Base-by-base conservation (phyloP, 1,140 invertebrate species). In the Catajapyx aquilonaris region DNA sequence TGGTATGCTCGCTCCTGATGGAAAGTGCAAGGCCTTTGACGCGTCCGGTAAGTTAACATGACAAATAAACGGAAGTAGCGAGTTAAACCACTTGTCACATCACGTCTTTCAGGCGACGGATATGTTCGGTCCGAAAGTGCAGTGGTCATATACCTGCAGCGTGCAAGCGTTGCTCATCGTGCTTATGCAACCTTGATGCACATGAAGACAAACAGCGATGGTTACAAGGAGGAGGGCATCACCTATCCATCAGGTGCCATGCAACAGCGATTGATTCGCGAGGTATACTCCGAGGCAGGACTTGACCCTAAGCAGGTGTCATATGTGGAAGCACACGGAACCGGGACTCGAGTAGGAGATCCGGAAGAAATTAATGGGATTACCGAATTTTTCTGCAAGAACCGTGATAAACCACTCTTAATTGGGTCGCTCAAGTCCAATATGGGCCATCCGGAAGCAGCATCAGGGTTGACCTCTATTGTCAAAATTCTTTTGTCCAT, bases 1-100 rank as follows among this genome's bases (percentile, higher is more conserved):
- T 2, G 75, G 70, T 45, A 96, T 97, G 86, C 66, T 96, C 41
- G 80, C 83, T 18, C 61, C 69, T 2, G 76, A 91, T 48, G 91
- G 90, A 22, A 70, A 65, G 48, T 96, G 90, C 60, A 91, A 87
- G 55, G 81, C 87, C 5, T 96, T 96, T 55, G 93, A 97, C 60
- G 67, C 69, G 17, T 69, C 73, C 33, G 87, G 84, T 64, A 53
- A 10, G 25, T 28, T n/a, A 28, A 10, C n/a, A 10, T 9, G 7
- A 10, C 11, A n/a, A n/a, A 7, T 15, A 9, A 7, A n/a, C 11
- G 9, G 17, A 10, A n/a, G 7, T 10, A 15, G 11, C 17, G 17
- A n/a, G 11, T n/a, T 10, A 10, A 7, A 10, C 7, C 9, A 9
- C 7, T 15, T 34, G 9, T 9, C 11, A 34, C 9, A 34, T 9